A percentile compares a stretch with the other conserved stretches of the same genome.
Evolutionary conservation across 1,140 invertebrate genomes (phyloP).

Genomic region (Drosophila novamexicana): DNA sequence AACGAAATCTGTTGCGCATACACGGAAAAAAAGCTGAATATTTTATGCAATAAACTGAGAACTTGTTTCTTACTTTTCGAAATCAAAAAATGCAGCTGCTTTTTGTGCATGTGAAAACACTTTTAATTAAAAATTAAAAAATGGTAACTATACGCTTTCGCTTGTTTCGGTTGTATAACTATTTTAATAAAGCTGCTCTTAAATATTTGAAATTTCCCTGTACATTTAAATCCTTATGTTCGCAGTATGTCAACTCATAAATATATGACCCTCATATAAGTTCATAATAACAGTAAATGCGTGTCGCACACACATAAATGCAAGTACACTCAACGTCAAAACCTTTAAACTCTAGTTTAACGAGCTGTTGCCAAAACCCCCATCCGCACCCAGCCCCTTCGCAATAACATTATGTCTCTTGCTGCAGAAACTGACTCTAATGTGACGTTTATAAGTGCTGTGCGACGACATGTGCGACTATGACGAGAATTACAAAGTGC

Average conservation of each 20-base stretch:
- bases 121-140: too few species aligned
- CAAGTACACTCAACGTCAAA: slow-evolving; percentile 33
- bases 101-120: too few species aligned
- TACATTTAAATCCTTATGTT: not conserved
- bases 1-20: slow-evolving; percentile 6
- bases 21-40: not conserved
- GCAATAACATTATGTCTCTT: slow-evolving; percentile 26
- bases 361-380: slow-evolving; percentile 54
- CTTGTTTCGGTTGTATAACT: too few species aligned
- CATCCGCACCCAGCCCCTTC: not conserved
- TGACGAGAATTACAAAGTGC: slow-evolving; percentile 79
- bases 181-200: too few species aligned
- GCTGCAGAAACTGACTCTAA: slow-evolving; percentile 61
- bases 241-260: slow-evolving; percentile 2
- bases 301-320: slow-evolving; percentile 43
- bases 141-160: too few species aligned
- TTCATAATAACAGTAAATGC: slow-evolving; percentile 31
- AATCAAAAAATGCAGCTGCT: too few species aligned
- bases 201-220: not conserved
- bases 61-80: too few species aligned
- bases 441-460: slow-evolving; percentile 78
- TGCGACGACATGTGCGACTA: slow-evolving; percentile 66
- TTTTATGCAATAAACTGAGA: too few species aligned
- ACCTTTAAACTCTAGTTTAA: slow-evolving; percentile 63
- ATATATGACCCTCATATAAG: slow-evolving; percentile 18